A percentile compares a stretch with the other conserved stretches of the same genome.
phyloP scores from a whole-genome alignment of 92 coral and sea anemone genomes.

The Plumapathes pennacea region DNA sequence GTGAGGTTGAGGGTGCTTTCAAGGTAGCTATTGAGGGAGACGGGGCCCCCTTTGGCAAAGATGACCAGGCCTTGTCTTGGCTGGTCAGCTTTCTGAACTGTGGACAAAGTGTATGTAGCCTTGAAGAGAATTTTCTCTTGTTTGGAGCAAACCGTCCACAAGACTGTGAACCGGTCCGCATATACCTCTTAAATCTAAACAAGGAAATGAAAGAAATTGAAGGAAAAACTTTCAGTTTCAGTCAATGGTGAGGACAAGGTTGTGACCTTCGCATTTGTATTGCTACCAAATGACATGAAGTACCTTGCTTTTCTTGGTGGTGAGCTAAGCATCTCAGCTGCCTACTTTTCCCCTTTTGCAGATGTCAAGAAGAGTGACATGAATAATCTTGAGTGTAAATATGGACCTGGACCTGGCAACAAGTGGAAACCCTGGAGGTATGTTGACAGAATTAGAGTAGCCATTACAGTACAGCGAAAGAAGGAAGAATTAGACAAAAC shows the following conservation, averaged over 20 bases:
- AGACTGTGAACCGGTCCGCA: slow-evolving; percentile 48
- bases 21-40: slow-evolving; percentile 24
- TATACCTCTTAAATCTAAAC: slow-evolving; percentile 30
- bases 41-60: slow-evolving; percentile 23
- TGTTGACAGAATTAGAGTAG: slow-evolving; percentile 38
- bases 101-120: slow-evolving; percentile 12
- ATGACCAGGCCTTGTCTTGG: slow-evolving; percentile 24
- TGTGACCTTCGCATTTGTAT: slow-evolving; percentile 49
- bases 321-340: slow-evolving; percentile 60
- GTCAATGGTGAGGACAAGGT: slow-evolving; percentile 29
- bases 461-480: slow-evolving; percentile 25
- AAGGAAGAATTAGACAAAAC: slow-evolving; percentile 5
- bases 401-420: slow-evolving; percentile 12
- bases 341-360: slow-evolving; percentile 73
- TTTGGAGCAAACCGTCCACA: slow-evolving; percentile 61
- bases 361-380: slow-evolving; percentile 34
- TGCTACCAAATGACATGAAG: slow-evolving; percentile 57
- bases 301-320: slow-evolving; percentile 61
- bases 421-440: slow-evolving; percentile 61
- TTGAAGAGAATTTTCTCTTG: slow-evolving; percentile 15
- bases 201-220: slow-evolving; percentile 49
- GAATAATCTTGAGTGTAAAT: slow-evolving; percentile 7
- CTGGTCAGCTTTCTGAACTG: slow-evolving; percentile 30
- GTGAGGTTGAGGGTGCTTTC: slow-evolving; percentile 15
- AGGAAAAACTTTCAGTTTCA: slow-evolving; percentile 14